Base-by-base conservation (phyloP, 1,140 invertebrate genomes). In the Musca vetustissima region DNA sequence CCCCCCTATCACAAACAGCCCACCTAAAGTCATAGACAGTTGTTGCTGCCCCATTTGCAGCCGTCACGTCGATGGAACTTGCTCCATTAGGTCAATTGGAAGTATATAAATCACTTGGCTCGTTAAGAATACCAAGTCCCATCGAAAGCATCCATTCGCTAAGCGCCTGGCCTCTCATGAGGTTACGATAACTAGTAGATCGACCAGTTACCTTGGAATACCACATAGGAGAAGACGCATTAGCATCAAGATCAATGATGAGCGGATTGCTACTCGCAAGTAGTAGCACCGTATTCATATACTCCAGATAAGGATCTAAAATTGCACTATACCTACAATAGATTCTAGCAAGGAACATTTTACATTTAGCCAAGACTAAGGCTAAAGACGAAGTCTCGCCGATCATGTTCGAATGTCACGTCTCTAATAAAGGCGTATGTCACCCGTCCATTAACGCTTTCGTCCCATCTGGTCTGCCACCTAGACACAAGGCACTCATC, bases 281-380 rank as follows among this genome's bases (percentile, higher is more conserved):
- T 36, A 43, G 52, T 59, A 68, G 67, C 21, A 68, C 49, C 49
- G 25, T 24, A 61, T 64, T 57, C 32, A 70, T 1, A 21, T 66
- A 71, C 14, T 22, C 36, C 11, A 71, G 13, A 66, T 68, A 68
- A 17, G 66, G 67, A 13, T 52, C 67, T 11, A 71, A 32, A 6
- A 22, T 43, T 7, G 49, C 61, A n/a, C 61, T 36, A 59, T 66
- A 71, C 70, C 53, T 68, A 49, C 66, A 70, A 21, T 70, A 67
- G 4, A 67, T 21, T 19, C 61, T 71, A 19, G n/a, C 59, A 1
- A 71, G 15, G n/a, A 68, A 17, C 15, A 64, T n/a, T n/a, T n/a
- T n/a, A n/a, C n/a, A n/a, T n/a, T n/a, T n/a, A n/a, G n/a, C n/a
- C n/a, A 32, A 32, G 28, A 32, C 28, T 32, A 32, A 32, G 28